phyloP scores from a whole-genome alignment of 2,797 vertebrate species.

The Lacerta agilis region DNA sequence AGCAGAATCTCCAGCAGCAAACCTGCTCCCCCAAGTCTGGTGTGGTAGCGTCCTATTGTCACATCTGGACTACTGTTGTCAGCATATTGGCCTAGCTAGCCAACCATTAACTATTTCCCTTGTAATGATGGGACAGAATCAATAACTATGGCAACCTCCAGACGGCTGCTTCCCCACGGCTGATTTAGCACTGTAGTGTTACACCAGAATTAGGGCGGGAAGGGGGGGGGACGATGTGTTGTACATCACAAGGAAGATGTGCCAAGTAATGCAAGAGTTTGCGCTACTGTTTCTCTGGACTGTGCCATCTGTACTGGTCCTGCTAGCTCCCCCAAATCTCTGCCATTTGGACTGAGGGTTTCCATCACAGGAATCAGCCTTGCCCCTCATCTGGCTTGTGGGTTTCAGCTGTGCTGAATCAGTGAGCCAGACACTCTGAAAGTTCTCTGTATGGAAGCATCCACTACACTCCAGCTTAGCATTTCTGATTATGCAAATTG shows the following conservation, averaged over 20 bases:
- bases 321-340: not conserved
- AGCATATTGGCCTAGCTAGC: not conserved
- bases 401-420: not conserved
- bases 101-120: constrained; percentile 34
- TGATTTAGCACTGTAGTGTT: not conserved
- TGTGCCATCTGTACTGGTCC: not conserved
- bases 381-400: not conserved
- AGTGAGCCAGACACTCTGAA: not conserved
- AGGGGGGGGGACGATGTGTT: not conserved
- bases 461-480: not conserved
- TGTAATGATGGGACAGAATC: constrained; percentile 24
- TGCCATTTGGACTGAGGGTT: not conserved
- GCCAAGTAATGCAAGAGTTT: not conserved
- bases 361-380: not conserved
- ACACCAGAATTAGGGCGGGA: not conserved
- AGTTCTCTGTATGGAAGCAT: not conserved
- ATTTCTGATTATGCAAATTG: constrained; percentile 36
- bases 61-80: constrained; percentile 14
- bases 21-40: not conserved
- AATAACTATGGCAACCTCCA: constrained; percentile 29
- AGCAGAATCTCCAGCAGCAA: not conserved
- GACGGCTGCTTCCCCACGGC: constrained; percentile 16
- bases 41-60: not conserved
- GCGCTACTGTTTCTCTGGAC: not conserved
- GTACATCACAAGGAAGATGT: not conserved